These are phyloP conservation scores for Drosophila monieri DNA, from an alignment of 2,888 invertebrate genomes.

Conservation along the genomic window DNA sequence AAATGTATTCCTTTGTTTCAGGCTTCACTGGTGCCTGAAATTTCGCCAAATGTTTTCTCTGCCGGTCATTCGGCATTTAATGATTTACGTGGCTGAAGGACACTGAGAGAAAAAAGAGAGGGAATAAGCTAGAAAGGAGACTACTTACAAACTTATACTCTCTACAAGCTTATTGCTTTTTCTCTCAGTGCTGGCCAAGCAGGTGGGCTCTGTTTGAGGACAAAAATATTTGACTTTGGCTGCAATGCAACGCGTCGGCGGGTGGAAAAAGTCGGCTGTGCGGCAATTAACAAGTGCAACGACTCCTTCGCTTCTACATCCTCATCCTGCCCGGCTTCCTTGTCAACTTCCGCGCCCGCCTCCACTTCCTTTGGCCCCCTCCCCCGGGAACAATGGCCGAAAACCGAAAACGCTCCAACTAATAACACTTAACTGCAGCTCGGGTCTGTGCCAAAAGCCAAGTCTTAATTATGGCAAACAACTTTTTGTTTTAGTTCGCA, in stretches of 20 bases:
- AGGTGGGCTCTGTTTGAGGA: conserved; percentile 33
- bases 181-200: conserved; percentile 14
- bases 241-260: conserved; percentile 33
- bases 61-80: conserved; percentile 69
- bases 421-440: conserved; percentile 68
- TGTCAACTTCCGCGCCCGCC: conserved; percentile 28
- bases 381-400: conserved; percentile 27
- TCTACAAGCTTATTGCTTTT: not conserved
- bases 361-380: conserved; percentile 11
- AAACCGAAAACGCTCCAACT: conserved; percentile 52
- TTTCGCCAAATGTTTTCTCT: conserved; percentile 70
- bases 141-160: no score
- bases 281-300: conserved; percentile 52
- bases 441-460: conserved; percentile 57
- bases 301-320: conserved; percentile 27
- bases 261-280: conserved; percentile 30
- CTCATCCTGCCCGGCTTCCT: conserved; percentile 26
- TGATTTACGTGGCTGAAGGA: conserved; percentile 67
- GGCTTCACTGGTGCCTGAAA: conserved; percentile 75
- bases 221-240: conserved; percentile 58
- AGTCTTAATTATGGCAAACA: conserved; percentile 74
- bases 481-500: conserved; percentile 58
- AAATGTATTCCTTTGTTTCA: conserved; percentile 68
- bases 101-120: not conserved
- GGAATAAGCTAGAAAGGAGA: not conserved